Conservation (phyloP, 2,797 vertebrate species). For the Melanotaenia nigrans region DNA sequence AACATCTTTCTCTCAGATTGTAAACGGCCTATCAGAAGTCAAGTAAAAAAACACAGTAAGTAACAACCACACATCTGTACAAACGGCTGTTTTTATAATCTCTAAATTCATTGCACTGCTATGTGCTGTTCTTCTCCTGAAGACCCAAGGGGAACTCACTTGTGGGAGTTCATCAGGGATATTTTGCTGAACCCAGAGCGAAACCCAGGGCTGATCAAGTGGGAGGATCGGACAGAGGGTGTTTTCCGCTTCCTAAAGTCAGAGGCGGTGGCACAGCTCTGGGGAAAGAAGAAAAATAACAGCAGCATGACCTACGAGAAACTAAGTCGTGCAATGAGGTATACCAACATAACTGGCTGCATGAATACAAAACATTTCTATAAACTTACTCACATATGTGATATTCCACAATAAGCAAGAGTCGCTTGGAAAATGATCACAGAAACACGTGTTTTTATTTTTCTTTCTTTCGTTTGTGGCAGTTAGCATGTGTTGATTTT, state of each 20-base stretch:
- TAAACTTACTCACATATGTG: constrained; percentile 2
- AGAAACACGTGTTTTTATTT: background rate
- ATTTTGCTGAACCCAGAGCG: constrained; percentile 95
- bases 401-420: background rate
- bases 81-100: background rate
- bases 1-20: constrained; percentile 74
- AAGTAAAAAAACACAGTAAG: constrained; percentile 96
- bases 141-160: constrained; percentile 91
- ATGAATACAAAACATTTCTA: background rate
- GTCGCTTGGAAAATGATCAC: background rate
- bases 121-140: constrained; percentile 1
- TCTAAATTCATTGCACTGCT: background rate
- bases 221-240: constrained; percentile 95
- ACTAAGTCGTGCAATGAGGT: constrained; percentile 99
- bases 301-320: constrained; percentile 99
- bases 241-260: constrained; percentile 98
- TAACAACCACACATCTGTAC: constrained; percentile 30
- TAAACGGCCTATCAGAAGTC: constrained; percentile 86
- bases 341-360: background rate
- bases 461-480: background rate
- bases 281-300: constrained; percentile 99
- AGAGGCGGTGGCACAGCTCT: constrained; percentile 96
- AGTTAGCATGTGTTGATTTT: background rate
- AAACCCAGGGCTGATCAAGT: constrained; percentile 96
- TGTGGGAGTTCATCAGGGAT: constrained; percentile 99